Evolutionary conservation across 2,888 invertebrate genomes (phyloP), one percentile per base, ranked within the genome.

Genomic region (Papilio gigon): DNA sequence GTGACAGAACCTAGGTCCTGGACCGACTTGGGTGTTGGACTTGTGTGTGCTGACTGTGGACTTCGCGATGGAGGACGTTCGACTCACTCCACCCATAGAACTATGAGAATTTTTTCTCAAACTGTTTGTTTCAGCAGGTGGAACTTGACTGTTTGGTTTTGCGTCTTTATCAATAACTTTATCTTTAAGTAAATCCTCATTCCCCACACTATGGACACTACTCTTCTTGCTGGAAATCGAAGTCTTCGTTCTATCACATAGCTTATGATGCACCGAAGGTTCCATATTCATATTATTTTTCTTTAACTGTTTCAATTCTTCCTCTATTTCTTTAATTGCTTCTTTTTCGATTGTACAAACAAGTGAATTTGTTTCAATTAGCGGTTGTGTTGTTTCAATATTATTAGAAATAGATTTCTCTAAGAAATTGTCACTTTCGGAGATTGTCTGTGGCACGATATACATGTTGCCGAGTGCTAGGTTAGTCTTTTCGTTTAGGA

Each of bases 1-100:
- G 64, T 96, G 95, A 78, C 96, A 96, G 76, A 95, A 94, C 72
- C 96, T 92, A 1, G 96, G 96, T 0, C 96, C 96, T 12, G 92
- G 92, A 1, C 92, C 92, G 0, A 92, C 91, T 77, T 90, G 90
- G 17, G 86, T 88, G 70, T 87, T 90, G 56, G 91, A 92, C 76
- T 90, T 92, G 67, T 92, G 92, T 42, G 90, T 90, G 75, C 92
- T 92, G 14, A 92, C 89, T 53, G 92, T 92, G 17, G 92, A 92
- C 72, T 92, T 92, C 20, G 90, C 92, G 72, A 90, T 73, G 5
- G 92, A 92, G 3, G 92, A 93, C 4, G 92, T 86, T 72, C 91
- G 85, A 76, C 92, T 93, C 33, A 87, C 82, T 64, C 86, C 90
- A 35, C 89, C 92, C 84, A 89, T 89, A 12, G 92, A 92, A 73